A percentile compares a stretch with the other conserved stretches of the same genome.
Evolutionary conservation across 1,140 invertebrate genomes (phyloP).

Genomic region (Neodiprion virginianus): DNA sequence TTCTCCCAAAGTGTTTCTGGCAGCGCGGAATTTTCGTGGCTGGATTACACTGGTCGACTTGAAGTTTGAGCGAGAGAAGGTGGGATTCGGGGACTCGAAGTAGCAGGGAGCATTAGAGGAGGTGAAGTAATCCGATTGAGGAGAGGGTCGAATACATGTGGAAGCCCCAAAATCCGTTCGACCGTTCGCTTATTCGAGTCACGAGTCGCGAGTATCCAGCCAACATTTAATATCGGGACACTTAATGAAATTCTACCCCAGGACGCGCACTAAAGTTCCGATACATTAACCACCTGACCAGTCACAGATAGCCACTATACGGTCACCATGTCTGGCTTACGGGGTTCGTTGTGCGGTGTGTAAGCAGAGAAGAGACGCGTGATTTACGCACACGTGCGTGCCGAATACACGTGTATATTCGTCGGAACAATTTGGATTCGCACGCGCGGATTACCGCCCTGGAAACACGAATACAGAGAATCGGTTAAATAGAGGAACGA

Average conservation of each 20-base stretch:
- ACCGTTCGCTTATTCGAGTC: background rate
- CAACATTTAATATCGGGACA: conserved; percentile 7
- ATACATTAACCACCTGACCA: conserved; percentile 4
- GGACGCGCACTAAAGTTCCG: background rate
- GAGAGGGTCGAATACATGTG: background rate
- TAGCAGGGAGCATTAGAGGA: background rate
- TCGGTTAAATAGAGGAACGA: background rate
- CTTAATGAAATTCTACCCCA: conserved; percentile 5
- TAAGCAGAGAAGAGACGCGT: no score
- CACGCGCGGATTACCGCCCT: no score
- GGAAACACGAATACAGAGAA: background rate
- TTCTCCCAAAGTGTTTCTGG: no score
- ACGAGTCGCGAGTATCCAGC: conserved; percentile 1
- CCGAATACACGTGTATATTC: background rate
- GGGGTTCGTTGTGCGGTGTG: background rate
- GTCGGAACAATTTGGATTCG: no score
- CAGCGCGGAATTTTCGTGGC: no score
- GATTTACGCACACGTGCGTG: background rate
- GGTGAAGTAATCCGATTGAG: background rate
- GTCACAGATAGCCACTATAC: background rate
- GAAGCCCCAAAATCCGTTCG: background rate
- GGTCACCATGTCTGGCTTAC: background rate
- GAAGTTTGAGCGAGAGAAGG: no score
- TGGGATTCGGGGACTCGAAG: no score
- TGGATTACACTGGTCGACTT: no score